These are phyloP conservation scores for Colletes collaris DNA, from an alignment of 2,888 invertebrate species.

Conservation along the genomic window DNA sequence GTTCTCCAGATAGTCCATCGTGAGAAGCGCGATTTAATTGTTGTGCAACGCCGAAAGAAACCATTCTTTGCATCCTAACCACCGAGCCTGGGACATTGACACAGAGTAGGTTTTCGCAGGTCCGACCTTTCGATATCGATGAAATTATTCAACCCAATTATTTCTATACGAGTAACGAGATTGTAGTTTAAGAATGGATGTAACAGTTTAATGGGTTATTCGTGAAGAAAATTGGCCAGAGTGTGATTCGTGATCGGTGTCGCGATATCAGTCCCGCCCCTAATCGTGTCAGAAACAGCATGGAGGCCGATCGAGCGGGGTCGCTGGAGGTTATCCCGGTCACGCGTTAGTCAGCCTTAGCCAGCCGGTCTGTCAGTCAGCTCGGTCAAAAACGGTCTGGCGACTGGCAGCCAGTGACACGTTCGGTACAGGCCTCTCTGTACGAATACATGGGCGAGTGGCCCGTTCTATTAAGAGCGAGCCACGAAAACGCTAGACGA, in stretches of 20 bases:
- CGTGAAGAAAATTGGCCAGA: background rate
- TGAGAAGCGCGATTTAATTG: no score
- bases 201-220: no score
- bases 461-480: conserved; percentile 76
- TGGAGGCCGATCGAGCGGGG: conserved; percentile 32
- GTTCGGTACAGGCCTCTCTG: conserved; percentile 59
- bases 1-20: no score
- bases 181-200: no score
- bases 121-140: no score
- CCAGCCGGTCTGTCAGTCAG: conserved; percentile 69
- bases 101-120: no score
- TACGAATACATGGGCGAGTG: conserved; percentile 62
- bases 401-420: conserved; percentile 63
- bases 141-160: no score
- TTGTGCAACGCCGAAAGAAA: no score
- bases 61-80: no score
- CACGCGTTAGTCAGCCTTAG: conserved; percentile 72
- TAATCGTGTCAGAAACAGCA: background rate
- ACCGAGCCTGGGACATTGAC: no score
- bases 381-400: conserved; percentile 53
- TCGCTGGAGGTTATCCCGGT: conserved; percentile 68
- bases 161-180: no score
- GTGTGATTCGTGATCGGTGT: background rate
- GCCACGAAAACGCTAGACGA: conserved; percentile 73
- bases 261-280: background rate